Evolutionary conservation across 2,888 invertebrate genomes (phyloP).

Genomic region (Drosophila robusta): DNA sequence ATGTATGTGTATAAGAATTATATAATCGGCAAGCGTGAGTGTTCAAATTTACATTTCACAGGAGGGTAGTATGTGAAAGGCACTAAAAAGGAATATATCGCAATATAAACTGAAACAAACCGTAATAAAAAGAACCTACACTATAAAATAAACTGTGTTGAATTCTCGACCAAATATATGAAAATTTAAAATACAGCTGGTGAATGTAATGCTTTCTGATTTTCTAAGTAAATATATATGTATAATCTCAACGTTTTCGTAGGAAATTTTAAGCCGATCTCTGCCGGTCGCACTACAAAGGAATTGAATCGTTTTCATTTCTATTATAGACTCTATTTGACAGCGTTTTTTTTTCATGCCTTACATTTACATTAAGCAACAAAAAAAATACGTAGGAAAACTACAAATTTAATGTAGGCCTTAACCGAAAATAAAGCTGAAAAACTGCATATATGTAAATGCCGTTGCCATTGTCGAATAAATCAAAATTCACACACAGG

Average conservation of each 20-base stretch:
- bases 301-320: conserved; percentile 27
- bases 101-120: conserved; percentile 15
- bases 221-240: not conserved
- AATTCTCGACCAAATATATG: not conserved
- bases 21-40: conserved; percentile 40
- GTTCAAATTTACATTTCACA: conserved; percentile 45
- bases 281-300: not conserved
- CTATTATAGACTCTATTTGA: conserved; percentile 19
- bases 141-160: too few relatives aligned
- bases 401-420: conserved; percentile 37
- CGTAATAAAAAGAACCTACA: not conserved
- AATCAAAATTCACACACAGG: conserved; percentile 68
- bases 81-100: conserved; percentile 9
- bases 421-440: conserved; percentile 33
- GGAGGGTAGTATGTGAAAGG: conserved; percentile 9
- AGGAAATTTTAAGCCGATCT: not conserved
- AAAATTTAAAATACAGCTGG: not conserved
- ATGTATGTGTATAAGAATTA: conserved; percentile 24
- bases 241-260: not conserved
- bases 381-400: conserved; percentile 7
- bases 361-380: conserved; percentile 22
- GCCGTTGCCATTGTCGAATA: conserved; percentile 64
- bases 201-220: not conserved
- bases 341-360: conserved; percentile 24
- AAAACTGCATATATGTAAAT: conserved; percentile 50